Evolutionary conservation across 2,888 invertebrate genomes (phyloP).

Genomic region (Cheilosia scutellata): DNA sequence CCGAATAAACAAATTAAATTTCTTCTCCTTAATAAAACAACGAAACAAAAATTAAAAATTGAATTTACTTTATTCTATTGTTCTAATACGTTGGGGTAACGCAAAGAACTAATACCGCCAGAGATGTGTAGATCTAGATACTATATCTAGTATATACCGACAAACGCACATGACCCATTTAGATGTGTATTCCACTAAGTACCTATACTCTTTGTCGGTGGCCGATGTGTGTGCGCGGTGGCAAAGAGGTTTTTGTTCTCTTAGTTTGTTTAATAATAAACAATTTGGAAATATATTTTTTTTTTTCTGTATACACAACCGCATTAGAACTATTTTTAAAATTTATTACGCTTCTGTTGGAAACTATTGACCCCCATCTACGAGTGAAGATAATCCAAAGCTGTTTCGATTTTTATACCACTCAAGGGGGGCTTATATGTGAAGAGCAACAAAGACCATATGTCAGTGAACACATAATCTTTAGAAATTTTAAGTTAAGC

Average conservation of each 20-base stretch:
- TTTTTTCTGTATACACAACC: background rate
- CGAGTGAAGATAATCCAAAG: slow-evolving; percentile 16
- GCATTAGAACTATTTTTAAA: slow-evolving; percentile 11
- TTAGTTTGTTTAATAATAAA: slow-evolving; percentile 42
- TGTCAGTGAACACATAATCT: background rate
- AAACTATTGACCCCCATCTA: slow-evolving; percentile 30
- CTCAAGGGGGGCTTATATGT: background rate
- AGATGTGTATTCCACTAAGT: slow-evolving; percentile 9
- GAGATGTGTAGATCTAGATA: background rate
- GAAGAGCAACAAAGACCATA: background rate
- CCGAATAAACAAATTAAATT: slow-evolving; percentile 30
- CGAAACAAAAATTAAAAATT: background rate
- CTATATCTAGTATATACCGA: background rate
- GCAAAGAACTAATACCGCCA: slow-evolving; percentile 3
- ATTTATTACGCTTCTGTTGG: background rate
- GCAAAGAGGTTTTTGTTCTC: slow-evolving; percentile 4
- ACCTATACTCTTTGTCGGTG: slow-evolving; percentile 10
- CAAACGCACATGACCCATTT: slow-evolving; percentile 35
- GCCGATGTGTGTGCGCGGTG: background rate
- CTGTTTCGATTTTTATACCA: background rate
- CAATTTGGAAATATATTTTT: slow-evolving; percentile 32
- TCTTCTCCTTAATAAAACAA: background rate
- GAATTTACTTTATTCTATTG: background rate
- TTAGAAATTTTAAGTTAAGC: background rate
- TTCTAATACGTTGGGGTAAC: background rate